Evolutionary conservation across 2,113 vertebrate genomes (phyloP).

Genomic region (Cyprinodon variegatus): DNA sequence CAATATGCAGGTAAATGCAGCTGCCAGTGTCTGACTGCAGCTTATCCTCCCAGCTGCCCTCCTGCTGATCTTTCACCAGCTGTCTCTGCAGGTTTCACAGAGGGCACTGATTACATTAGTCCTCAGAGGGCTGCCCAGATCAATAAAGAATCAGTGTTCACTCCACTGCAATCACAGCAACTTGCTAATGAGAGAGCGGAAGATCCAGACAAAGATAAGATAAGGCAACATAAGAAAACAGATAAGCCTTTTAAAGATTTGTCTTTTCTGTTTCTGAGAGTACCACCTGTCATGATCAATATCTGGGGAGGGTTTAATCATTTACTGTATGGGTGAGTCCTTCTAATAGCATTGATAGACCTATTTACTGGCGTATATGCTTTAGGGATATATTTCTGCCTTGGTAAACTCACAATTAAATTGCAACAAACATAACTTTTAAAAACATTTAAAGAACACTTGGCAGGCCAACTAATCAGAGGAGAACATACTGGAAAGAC

Average conservation of each 20-base stretch:
- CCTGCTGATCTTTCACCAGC: slow-evolving; percentile 76
- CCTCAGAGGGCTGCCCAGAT: slow-evolving; percentile 88
- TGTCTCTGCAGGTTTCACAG: slow-evolving; percentile 71
- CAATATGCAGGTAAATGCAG: neutral
- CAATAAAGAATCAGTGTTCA: slow-evolving; percentile 92
- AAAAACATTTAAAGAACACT: neutral
- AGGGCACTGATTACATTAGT: slow-evolving; percentile 89
- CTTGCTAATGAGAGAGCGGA: slow-evolving; percentile 87
- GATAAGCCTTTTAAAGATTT: slow-evolving; percentile 56
- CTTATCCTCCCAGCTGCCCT: slow-evolving; percentile 43
- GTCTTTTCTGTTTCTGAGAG: slow-evolving; percentile 29
- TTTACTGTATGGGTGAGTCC: slow-evolving; percentile 15
- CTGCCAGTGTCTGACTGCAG: slow-evolving; percentile 4
- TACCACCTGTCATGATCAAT: slow-evolving; percentile 47
- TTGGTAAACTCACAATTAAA: neutral
- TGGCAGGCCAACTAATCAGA: neutral
- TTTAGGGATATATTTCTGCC: neutral
- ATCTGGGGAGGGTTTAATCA: slow-evolving; percentile 28
- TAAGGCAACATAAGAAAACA: slow-evolving; percentile 16
- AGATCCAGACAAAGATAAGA: slow-evolving; percentile 64
- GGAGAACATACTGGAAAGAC: neutral
- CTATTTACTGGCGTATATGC: neutral
- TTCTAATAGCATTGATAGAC: neutral
- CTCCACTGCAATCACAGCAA: slow-evolving; percentile 93
- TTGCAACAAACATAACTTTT: neutral